Percentiles rank a stretch among this genome's conserved stretches.
phyloP scores from a whole-genome alignment of 2,797 vertebrate genomes.

The Philypnodon macrostomus region DNA sequence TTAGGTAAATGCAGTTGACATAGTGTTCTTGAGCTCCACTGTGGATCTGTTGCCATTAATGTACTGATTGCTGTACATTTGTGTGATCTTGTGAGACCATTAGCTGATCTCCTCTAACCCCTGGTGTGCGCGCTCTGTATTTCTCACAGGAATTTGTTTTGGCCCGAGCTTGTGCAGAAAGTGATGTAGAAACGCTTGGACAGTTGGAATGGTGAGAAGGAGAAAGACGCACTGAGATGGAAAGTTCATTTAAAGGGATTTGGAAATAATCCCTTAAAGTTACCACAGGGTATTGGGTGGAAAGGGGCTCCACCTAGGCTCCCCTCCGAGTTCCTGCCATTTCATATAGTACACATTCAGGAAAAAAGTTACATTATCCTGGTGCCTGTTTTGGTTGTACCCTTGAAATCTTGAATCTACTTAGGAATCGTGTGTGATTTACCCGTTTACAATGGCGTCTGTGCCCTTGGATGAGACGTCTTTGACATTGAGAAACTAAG shows the following conservation, averaged over 20 bases:
- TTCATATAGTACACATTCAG: no score
- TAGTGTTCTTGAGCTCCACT: neutral
- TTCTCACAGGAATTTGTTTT: constrained; percentile 69
- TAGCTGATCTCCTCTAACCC: constrained; percentile 3
- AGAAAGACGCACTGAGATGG: constrained; percentile 72
- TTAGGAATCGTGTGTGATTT: neutral
- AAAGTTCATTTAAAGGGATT: constrained; percentile 81
- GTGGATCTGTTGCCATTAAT: constrained; percentile 1
- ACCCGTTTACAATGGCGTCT: neutral
- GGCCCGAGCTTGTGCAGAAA: constrained; percentile 63
- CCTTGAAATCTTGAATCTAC: no score
- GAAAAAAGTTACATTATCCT: no score
- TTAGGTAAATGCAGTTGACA: neutral
- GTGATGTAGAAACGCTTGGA: constrained; percentile 80
- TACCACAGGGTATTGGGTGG: constrained; percentile 70
- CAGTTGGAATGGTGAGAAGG: constrained; percentile 79
- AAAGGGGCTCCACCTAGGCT: constrained; percentile 56
- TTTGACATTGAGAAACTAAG: constrained; percentile 52
- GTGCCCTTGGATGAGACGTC: neutral
- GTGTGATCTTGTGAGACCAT: neutral
- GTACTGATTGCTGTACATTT: neutral
- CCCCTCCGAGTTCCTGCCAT: constrained; percentile 42
- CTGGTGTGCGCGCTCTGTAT: constrained; percentile 27
- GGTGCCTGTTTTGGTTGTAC: constrained; percentile 22
- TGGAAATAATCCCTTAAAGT: constrained; percentile 77